Conservation (phyloP, 1,140 invertebrate genomes). For the Brachionus koreanus region DNA sequence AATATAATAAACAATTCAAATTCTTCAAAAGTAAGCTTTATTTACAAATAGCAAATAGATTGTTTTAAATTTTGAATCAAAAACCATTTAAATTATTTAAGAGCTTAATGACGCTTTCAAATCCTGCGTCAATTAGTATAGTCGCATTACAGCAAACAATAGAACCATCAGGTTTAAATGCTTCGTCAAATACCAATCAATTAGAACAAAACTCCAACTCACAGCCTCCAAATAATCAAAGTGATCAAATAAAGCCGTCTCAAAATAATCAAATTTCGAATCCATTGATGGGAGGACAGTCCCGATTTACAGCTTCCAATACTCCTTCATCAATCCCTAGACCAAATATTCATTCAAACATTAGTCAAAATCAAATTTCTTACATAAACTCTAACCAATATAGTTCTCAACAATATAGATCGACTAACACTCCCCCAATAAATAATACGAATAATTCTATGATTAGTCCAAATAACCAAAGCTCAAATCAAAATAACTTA, state of each 20-base stretch:
- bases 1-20: slow-evolving; percentile 3
- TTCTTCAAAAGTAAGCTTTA: background rate
- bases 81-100: background rate
- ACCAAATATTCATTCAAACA: background rate
- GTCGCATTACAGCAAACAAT: slow-evolving; percentile 34
- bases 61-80: background rate
- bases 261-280: background rate
- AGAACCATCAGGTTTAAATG: background rate
- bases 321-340: background rate
- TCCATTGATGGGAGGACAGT: background rate
- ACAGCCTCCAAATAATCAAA: background rate
- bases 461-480: slow-evolving; percentile 11
- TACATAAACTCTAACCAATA: background rate
- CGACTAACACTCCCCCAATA: slow-evolving; percentile 5
- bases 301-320: background rate
- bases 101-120: background rate
- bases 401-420: slow-evolving; percentile 3
- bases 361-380: background rate
- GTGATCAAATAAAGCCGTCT: background rate
- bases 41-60: background rate
- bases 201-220: background rate
- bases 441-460: background rate
- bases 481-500: background rate
- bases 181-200: background rate
- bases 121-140: background rate